Evolutionary conservation across 1,140 invertebrate genomes (phyloP).

Genomic region (Brachionus koreanus): DNA sequence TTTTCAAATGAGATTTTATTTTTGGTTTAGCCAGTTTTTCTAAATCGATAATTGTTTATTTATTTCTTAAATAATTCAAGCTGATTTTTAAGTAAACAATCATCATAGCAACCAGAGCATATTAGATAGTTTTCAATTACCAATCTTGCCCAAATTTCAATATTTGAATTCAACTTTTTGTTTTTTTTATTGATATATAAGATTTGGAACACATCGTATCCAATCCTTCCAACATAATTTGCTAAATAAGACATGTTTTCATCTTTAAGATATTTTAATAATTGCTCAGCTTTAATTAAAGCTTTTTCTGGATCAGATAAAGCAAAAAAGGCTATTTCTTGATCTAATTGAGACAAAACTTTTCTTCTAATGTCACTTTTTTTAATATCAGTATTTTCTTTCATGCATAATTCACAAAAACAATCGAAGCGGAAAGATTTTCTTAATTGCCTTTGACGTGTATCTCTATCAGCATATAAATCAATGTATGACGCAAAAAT

Average conservation of each 20-base stretch:
- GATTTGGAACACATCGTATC: conserved; percentile 24
- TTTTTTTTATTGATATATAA: not conserved
- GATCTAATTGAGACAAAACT: conserved; percentile 5
- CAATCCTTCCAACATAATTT: conserved; percentile 16
- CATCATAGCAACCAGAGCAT: not conserved
- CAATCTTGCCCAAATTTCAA: not conserved
- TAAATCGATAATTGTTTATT: no score
- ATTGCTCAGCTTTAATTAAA: not conserved
- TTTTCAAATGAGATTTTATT: no score
- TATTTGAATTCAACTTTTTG: not conserved
- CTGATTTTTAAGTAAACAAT: not conserved
- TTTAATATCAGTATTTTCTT: not conserved
- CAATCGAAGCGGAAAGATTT: not conserved
- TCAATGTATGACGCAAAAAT: conserved; percentile 2
- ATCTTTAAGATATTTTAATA: conserved; percentile 42
- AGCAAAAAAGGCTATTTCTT: conserved; percentile 17
- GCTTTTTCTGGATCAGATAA: conserved; percentile 7
- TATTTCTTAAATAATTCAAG: not conserved
- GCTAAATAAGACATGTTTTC: conserved; percentile 27
- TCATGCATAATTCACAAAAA: not conserved
- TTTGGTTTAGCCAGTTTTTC: no score
- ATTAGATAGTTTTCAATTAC: not conserved
- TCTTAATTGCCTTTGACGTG: not conserved
- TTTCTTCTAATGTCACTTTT: conserved; percentile 41
- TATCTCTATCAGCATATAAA: conserved; percentile 15